Conservation (phyloP, 53 echinoderm and acorn worm species). For the Henricia sp. region DNA sequence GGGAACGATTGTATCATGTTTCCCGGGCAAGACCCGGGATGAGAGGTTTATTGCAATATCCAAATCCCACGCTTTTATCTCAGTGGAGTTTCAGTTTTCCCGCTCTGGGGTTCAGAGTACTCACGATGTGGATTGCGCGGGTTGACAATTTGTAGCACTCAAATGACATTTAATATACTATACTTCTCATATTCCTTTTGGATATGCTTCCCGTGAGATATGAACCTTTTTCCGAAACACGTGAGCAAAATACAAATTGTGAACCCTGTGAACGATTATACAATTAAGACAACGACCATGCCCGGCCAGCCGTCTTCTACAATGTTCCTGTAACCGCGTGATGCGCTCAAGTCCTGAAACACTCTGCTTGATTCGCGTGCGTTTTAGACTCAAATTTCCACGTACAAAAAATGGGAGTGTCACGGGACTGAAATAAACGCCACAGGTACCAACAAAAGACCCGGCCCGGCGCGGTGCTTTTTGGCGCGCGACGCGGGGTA, state of each 20-base stretch:
- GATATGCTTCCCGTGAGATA: no score
- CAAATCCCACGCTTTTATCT: background rate
- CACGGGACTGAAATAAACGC: background rate
- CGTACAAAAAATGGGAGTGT: background rate
- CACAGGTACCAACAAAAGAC: background rate
- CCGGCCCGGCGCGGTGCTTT: background rate
- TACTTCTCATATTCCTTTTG: background rate
- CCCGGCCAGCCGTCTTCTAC: no score
- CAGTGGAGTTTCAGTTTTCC: background rate
- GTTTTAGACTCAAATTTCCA: conserved; percentile 3
- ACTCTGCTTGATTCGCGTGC: no score
- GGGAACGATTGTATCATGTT: conserved; percentile 36
- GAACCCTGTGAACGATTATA: no score
- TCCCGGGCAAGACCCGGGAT: conserved; percentile 37
- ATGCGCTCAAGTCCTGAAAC: no score
- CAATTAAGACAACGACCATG: no score
- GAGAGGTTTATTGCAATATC: conserved; percentile 42
- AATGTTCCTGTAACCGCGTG: no score
- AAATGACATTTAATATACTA: background rate
- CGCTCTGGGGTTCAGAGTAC: conserved; percentile 30
- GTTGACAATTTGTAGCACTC: conserved; percentile 21
- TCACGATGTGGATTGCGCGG: background rate
- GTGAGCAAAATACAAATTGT: no score
- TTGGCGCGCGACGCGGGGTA: conserved; percentile 31
- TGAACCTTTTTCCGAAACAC: no score